A percentile compares a stretch with the other conserved stretches of the same genome.
Conservation (phyloP, 2,113 vertebrate species). For the Trogon melanurus region DNA sequence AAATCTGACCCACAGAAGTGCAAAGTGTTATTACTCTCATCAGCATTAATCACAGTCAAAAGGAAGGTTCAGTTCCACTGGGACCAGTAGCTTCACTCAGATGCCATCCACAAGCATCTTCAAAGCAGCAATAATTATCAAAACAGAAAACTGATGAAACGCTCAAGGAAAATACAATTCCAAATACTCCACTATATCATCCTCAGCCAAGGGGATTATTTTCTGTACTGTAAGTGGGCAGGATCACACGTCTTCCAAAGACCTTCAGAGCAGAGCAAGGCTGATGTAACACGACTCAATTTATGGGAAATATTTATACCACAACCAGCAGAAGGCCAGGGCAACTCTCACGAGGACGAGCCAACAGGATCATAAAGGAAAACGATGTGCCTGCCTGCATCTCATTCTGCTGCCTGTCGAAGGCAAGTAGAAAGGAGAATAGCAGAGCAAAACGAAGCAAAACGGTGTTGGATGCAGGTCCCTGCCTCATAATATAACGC, state of each 20-base stretch:
- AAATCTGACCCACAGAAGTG: not conserved
- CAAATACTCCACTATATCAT: not conserved
- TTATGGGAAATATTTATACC: not conserved
- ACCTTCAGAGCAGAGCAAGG: not conserved
- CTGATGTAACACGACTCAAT: rapidly evolving
- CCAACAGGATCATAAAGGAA: not conserved
- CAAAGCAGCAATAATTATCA: not conserved
- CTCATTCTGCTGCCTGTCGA: not conserved
- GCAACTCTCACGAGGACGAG: not conserved
- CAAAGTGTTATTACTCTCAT: not conserved
- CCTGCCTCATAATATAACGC: not conserved
- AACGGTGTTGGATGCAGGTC: not conserved
- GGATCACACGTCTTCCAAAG: not conserved
- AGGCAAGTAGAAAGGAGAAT: not conserved
- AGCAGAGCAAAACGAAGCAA: not conserved
- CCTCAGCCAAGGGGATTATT: not conserved
- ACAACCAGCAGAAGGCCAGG: not conserved
- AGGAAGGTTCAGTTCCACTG: not conserved
- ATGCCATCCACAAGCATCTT: not conserved
- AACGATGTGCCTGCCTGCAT: not conserved
- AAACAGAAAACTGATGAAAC: not conserved
- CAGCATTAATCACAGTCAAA: not conserved
- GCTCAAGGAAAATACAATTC: not conserved
- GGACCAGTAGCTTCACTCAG: not conserved
- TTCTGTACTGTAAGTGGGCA: rapidly evolving